Conservation (phyloP, 2,113 vertebrate genomes). For the Ginglymostoma cirratum region DNA sequence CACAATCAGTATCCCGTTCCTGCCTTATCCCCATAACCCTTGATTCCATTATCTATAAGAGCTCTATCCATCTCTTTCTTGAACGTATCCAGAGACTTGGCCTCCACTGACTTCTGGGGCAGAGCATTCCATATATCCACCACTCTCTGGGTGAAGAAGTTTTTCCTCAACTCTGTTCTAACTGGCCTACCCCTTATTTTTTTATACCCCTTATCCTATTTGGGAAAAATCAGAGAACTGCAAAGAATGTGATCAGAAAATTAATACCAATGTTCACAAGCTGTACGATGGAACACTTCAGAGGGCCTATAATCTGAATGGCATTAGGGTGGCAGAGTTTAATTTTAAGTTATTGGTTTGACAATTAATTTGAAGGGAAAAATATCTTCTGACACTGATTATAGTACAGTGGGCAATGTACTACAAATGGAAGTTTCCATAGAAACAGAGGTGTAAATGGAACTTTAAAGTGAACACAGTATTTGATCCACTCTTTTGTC, state of each 20-base stretch:
- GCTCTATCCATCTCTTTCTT: no score
- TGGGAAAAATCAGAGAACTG: not conserved
- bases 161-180: no score
- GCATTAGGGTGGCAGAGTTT: not conserved
- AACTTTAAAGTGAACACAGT: not conserved
- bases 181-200: no score
- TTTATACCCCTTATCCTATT: no score
- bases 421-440: not conserved
- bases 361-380: not conserved
- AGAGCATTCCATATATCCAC: no score
- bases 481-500: not conserved
- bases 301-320: not conserved
- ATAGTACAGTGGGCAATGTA: not conserved
- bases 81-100: no score
- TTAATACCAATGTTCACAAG: not conserved
- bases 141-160: no score
- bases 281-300: not conserved
- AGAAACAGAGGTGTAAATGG: not conserved
- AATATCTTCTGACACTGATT: not conserved
- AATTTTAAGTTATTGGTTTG: not conserved
- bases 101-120: no score
- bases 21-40: no score
- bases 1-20: no score
- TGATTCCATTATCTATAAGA: no score
- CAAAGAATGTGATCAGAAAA: not conserved